Evolutionary conservation across 2,797 vertebrate genomes (phyloP).

Genomic region (Danio albolineatus): DNA sequence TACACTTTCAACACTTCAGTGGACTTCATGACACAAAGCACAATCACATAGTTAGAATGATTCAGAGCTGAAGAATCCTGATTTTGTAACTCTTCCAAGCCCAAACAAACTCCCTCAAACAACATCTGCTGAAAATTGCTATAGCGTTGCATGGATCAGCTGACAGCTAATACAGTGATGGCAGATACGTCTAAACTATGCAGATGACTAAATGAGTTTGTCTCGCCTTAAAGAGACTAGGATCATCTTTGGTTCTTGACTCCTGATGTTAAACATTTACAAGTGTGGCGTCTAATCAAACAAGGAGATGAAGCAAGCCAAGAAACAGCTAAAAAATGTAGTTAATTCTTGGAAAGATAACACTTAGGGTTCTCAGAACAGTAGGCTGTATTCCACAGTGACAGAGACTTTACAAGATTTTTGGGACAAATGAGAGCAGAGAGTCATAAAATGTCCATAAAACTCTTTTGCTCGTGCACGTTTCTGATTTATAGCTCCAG

Average conservation of each 20-base stretch:
- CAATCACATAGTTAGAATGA: slow-evolving; percentile 41
- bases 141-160: slow-evolving; percentile 32
- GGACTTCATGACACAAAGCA: slow-evolving; percentile 29
- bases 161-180: slow-evolving; percentile 39
- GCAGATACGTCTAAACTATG: slow-evolving; percentile 37
- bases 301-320: neutral
- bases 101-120: slow-evolving; percentile 47
- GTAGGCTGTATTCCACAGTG: slow-evolving; percentile 31
- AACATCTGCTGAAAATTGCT: slow-evolving; percentile 42
- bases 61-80: slow-evolving; percentile 36
- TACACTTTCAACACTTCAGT: slow-evolving; percentile 20
- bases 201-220: slow-evolving; percentile 18
- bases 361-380: slow-evolving; percentile 19
- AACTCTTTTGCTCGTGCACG: neutral
- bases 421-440: slow-evolving; percentile 7
- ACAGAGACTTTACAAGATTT: slow-evolving; percentile 41
- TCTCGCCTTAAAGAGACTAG: slow-evolving; percentile 13
- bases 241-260: slow-evolving; percentile 27
- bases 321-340: neutral
- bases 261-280: slow-evolving; percentile 22
- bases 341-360: slow-evolving; percentile 35
- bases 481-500: slow-evolving; percentile 20
- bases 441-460: neutral
- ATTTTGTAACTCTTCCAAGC: slow-evolving; percentile 36
- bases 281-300: neutral